Percentiles rank a stretch among this genome's conserved stretches.
phyloP scores from a whole-genome alignment of 1,140 invertebrate genomes.

The Metopolophium dirhodum region DNA sequence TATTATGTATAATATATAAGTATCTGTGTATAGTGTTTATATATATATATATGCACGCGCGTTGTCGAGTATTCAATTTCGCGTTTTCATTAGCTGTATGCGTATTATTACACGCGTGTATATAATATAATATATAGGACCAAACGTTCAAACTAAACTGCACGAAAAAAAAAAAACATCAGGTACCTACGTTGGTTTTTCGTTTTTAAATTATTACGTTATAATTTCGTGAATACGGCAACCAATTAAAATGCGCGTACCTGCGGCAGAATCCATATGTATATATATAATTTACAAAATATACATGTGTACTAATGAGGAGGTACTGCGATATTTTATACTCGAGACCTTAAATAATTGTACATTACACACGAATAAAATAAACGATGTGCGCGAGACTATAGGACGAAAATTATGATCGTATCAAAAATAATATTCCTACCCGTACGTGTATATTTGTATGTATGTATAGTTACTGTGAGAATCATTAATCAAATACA shows the following conservation, averaged over 20 bases:
- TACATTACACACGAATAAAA: background rate
- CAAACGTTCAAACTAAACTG: background rate
- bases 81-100: background rate
- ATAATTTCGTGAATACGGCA: slow-evolving; percentile 11
- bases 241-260: background rate
- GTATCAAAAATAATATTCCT: slow-evolving; percentile 9
- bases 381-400: background rate
- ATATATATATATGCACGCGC: background rate
- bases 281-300: background rate
- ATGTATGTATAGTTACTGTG: background rate
- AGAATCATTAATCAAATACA: slow-evolving; percentile 45
- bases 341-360: background rate
- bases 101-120: background rate
- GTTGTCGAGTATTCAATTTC: slow-evolving; percentile 3
- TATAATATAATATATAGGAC: background rate
- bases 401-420: slow-evolving; percentile 8
- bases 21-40: background rate
- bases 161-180: background rate
- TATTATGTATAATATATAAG: background rate
- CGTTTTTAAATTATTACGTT: background rate
- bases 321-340: slow-evolving; percentile 1
- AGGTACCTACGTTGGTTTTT: background rate
- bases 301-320: background rate
- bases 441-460: background rate
- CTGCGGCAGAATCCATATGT: background rate